Conservation (phyloP, 2,888 invertebrate species). For the Eulithis prunata region DNA sequence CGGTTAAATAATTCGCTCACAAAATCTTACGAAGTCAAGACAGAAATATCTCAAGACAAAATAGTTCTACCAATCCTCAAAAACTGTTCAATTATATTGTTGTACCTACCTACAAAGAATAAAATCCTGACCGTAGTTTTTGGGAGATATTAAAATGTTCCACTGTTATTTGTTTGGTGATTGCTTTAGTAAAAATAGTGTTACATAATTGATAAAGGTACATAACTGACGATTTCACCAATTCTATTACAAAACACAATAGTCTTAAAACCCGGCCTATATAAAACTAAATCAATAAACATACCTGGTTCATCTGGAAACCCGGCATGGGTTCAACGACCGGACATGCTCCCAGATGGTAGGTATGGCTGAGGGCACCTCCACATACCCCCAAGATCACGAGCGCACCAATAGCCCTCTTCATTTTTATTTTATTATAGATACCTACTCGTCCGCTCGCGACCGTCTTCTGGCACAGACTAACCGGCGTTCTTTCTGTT, state of each 20-base stretch:
- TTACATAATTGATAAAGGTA: no score
- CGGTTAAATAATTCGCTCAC: no score
- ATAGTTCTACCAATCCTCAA: no score
- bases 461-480: slow-evolving; percentile 17
- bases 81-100: no score
- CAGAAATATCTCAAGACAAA: no score
- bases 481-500: slow-evolving; percentile 11
- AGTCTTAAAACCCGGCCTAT: slow-evolving; percentile 7
- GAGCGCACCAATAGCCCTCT: slow-evolving; percentile 48
- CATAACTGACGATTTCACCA: no score
- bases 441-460: slow-evolving; percentile 31
- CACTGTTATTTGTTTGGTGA: no score
- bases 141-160: no score
- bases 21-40: no score
- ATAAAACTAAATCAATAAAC: slow-evolving; percentile 35
- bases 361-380: slow-evolving; percentile 84
- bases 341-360: slow-evolving; percentile 90
- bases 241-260: background rate
- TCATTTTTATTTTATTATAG: slow-evolving; percentile 47
- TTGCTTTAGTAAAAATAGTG: no score
- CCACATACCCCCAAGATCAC: slow-evolving; percentile 62
- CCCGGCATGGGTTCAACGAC: slow-evolving; percentile 88
- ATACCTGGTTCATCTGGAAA: slow-evolving; percentile 90
- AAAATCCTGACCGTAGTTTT: no score
- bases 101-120: no score